phyloP scores from a whole-genome alignment of 2,888 invertebrate genomes.

The Megastigmus dorsalis region DNA sequence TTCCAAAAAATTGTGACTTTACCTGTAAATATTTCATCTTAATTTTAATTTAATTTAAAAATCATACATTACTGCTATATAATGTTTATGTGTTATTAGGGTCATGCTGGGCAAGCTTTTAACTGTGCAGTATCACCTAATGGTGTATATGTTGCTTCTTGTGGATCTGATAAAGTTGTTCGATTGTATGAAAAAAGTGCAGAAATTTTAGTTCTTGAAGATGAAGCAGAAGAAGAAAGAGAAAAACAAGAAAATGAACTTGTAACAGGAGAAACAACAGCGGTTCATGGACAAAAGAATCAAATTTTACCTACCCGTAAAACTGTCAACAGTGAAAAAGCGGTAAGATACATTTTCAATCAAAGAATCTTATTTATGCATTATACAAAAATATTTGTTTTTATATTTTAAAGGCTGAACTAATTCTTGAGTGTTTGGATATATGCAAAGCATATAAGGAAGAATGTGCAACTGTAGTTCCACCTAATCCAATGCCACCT shows the following conservation, averaged over 20 bases:
- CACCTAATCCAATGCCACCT: slow-evolving; percentile 76
- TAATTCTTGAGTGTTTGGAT: slow-evolving; percentile 92
- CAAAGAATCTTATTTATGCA: background rate
- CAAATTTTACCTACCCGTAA: slow-evolving; percentile 90
- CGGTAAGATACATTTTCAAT: slow-evolving; percentile 77
- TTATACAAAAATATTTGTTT: slow-evolving; percentile 8
- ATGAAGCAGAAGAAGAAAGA: slow-evolving; percentile 90
- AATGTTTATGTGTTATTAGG: slow-evolving; percentile 75
- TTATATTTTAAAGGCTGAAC: slow-evolving; percentile 81
- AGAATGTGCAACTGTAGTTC: slow-evolving; percentile 77
- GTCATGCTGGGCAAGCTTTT: slow-evolving; percentile 89
- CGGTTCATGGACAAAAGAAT: slow-evolving; percentile 83
- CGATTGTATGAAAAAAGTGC: slow-evolving; percentile 90
- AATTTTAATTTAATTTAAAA: background rate
- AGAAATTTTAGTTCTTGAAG: slow-evolving; percentile 94
- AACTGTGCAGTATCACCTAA: slow-evolving; percentile 85
- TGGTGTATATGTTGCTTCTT: slow-evolving; percentile 85
- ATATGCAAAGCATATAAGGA: slow-evolving; percentile 81
- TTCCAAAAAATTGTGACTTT: slow-evolving; percentile 93
- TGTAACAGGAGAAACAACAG: slow-evolving; percentile 83
- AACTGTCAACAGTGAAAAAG: slow-evolving; percentile 90
- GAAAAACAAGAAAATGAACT: slow-evolving; percentile 83
- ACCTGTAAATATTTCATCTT: slow-evolving; percentile 77
- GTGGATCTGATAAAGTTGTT: slow-evolving; percentile 91
- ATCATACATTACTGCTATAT: background rate